A percentile compares a stretch with the other conserved stretches of the same genome.
These are phyloP conservation scores for Meda fulgida DNA, from an alignment of 2,797 vertebrate genomes.

Conservation along the genomic window DNA sequence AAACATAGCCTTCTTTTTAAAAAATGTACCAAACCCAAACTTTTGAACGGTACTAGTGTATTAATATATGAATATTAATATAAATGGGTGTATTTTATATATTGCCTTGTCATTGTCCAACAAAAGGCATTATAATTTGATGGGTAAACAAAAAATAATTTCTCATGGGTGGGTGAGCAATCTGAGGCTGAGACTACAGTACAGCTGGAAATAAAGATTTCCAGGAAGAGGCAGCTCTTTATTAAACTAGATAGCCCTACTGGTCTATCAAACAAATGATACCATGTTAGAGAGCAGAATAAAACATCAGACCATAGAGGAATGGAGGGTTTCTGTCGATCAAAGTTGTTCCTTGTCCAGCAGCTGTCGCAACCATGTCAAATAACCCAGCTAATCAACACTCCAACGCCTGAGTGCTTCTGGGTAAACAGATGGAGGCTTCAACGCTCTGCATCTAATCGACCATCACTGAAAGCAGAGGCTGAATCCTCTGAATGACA, in stretches of 20 bases:
- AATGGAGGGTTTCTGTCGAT: constrained; percentile 16
- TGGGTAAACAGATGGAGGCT: constrained; percentile 28
- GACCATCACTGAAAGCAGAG: constrained; percentile 26
- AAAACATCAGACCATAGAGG: neutral
- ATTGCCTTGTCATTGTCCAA: neutral
- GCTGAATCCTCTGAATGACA: constrained; percentile 9
- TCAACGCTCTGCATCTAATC: constrained; percentile 37
- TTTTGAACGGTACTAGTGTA: neutral
- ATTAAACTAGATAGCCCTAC: neutral
- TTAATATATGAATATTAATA: neutral
- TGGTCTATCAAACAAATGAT: neutral
- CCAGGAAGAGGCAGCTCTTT: neutral
- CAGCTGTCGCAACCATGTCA: constrained; percentile 11
- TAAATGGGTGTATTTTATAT: neutral
- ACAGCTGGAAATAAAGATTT: neutral
- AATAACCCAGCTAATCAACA: constrained; percentile 18
- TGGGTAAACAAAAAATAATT: neutral
- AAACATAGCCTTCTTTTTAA: neutral
- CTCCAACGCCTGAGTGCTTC: constrained; percentile 18
- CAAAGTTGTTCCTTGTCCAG: constrained; percentile 7
- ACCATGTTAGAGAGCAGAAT: neutral
- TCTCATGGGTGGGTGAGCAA: neutral
- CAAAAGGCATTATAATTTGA: neutral
- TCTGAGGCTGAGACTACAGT: neutral
- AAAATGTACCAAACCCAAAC: neutral